Percentiles rank a stretch among this genome's conserved stretches.
Conservation (phyloP, 2,113 vertebrate genomes). For the Columba livia region DNA sequence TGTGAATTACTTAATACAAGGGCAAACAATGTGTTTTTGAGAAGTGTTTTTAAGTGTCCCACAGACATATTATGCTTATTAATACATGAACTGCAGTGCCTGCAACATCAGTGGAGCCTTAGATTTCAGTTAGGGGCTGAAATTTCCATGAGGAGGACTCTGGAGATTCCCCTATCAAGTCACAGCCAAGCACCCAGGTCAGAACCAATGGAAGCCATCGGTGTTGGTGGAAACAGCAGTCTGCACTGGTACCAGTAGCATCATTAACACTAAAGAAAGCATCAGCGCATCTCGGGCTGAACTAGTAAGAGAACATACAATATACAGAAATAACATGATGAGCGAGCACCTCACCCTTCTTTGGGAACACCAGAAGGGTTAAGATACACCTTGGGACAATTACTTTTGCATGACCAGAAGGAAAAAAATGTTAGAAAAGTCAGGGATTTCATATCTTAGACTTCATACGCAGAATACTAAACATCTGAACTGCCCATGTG, state of each 20-base stretch:
- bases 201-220: background rate
- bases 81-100: background rate
- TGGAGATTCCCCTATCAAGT: background rate
- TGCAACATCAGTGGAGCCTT: background rate
- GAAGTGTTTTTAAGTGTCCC: background rate
- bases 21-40: background rate
- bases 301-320: background rate
- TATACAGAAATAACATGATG: background rate
- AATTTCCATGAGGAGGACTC: background rate
- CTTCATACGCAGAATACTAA: background rate
- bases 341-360: background rate
- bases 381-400: background rate
- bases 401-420: background rate
- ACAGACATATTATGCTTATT: background rate
- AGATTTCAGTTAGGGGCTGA: background rate
- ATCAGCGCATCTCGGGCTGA: background rate
- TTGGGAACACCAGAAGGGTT: background rate
- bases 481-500: background rate
- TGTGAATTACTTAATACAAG: background rate
- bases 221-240: background rate
- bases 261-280: background rate
- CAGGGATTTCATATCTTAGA: background rate
- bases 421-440: background rate
- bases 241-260: background rate
- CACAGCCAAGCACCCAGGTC: fast-evolving